Conservation (phyloP, 2,797 vertebrate species). For the Spea hammondii region DNA sequence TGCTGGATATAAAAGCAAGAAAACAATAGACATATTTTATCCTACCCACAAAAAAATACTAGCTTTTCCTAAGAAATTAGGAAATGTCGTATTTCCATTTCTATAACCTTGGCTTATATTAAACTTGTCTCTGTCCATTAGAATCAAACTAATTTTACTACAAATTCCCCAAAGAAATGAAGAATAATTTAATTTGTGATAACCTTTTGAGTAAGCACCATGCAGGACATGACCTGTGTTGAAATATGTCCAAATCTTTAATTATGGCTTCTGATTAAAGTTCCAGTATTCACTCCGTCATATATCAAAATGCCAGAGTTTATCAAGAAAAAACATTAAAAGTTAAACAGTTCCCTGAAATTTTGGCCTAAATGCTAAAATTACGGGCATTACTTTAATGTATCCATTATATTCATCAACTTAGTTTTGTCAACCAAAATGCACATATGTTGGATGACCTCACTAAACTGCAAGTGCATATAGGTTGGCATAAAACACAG, state of each 20-base stretch:
- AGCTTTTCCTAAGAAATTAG: too few species aligned
- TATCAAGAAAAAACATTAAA: background rate
- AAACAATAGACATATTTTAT: too few species aligned
- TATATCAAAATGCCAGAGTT: background rate
- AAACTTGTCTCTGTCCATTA: background rate
- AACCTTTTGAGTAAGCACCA: background rate
- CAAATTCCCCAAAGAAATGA: background rate
- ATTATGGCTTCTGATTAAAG: background rate
- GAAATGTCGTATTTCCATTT: background rate
- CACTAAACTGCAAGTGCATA: too few species aligned
- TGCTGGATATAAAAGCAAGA: too few species aligned
- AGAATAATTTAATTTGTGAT: background rate
- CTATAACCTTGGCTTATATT: background rate
- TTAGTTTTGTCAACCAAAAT: too few species aligned
- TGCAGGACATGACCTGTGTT: background rate
- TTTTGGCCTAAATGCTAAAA: background rate
- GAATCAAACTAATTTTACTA: background rate
- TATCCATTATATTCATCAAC: too few species aligned
- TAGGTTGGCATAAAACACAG: too few species aligned
- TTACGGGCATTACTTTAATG: too few species aligned
- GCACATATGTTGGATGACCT: too few species aligned
- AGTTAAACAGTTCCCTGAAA: background rate
- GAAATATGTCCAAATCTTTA: background rate
- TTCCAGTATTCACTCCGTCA: background rate
- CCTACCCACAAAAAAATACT: too few species aligned